Base-by-base conservation (phyloP, 2,888 invertebrate genomes). In the Beris chalybata region DNA sequence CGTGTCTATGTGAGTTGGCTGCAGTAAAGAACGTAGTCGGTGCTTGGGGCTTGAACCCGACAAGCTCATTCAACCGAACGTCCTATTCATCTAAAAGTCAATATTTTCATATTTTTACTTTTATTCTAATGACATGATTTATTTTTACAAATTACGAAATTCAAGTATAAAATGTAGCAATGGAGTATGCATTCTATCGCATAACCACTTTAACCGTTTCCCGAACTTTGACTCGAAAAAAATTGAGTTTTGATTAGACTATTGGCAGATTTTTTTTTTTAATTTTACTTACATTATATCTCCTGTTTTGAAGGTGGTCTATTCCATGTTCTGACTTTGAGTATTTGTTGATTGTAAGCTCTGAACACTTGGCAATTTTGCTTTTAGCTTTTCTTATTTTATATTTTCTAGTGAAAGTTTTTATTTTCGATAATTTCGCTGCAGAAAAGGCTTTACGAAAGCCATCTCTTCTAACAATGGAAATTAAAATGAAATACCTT, bases 341-440 rank as follows among this genome's bases (percentile, higher is more conserved):
- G 15, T 32, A 53, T n/a, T 68, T 65, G n/a, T 57, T 15, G 29
- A 5, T 52, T 47, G 15, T 44, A 15, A 32, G 7, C 0, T 12
- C 22, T 1, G n/a, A 44, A 5, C 48, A 43, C 29, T 31, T 55
- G 15, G 13, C 29, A 44, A 11, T 38, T 69, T 79, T 79, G 67
- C 79, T 79, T 71, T 77, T 79, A 4, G 78, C 79, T 70, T 77
- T 78, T 53, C 79, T 76, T 58, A 79, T 76, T 69, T 75, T 74
- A 4, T 73, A 66, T 4, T 70, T 59, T 66, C 76, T 76, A 12
- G 74, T 73, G 38, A 61, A 11, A 70, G 3, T 70, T 57, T 54
- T 70, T 65, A 1, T 48, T 53, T 22, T 65, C 59, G 7, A 52
- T 30, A 15, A 50, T 11, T 50, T 69, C 63, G 47, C 30, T 11